phyloP scores from a whole-genome alignment of 2,113 vertebrate genomes.

The Taurulus bubalis region DNA sequence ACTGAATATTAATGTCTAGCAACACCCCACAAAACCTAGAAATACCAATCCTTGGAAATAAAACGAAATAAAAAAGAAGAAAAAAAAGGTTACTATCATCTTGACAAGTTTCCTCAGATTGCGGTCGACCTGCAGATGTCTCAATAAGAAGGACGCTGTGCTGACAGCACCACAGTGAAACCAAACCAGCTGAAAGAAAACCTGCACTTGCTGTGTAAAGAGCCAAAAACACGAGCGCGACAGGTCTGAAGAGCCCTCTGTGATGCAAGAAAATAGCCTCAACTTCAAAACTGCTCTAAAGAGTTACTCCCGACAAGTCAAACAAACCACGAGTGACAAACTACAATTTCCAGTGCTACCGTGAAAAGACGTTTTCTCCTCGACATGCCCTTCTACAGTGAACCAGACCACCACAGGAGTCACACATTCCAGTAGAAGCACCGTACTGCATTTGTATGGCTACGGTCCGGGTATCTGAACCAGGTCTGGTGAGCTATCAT shows the following conservation, averaged over 20 bases:
- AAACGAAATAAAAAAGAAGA: conserved; percentile 23
- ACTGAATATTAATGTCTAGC: conserved; percentile 72
- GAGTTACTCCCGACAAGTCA: conserved; percentile 36
- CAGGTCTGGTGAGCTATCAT: conserved; percentile 58
- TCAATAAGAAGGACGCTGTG: conserved; percentile 26
- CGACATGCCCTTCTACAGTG: conserved; percentile 29
- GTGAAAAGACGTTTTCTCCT: conserved; percentile 44
- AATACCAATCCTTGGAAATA: conserved; percentile 74
- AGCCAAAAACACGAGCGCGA: conserved; percentile 63
- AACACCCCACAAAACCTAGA: conserved; percentile 77
- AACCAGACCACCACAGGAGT: conserved; percentile 54
- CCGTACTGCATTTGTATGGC: conserved; percentile 51
- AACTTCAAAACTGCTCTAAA: conserved; percentile 49
- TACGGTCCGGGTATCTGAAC: conserved; percentile 49
- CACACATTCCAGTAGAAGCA: conserved; percentile 42
- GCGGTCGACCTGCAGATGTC: conserved; percentile 15
- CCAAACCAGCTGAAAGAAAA: conserved; percentile 52
- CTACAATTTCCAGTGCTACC: conserved; percentile 58
- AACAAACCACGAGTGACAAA: conserved; percentile 52
- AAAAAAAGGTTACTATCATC: conserved; percentile 56
- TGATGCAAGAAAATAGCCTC: conserved; percentile 46
- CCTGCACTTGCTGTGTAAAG: conserved; percentile 41
- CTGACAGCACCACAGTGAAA: conserved; percentile 23
- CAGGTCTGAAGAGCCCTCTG: conserved; percentile 52
- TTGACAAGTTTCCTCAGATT: conserved; percentile 62